Evolutionary conservation across 2,888 invertebrate genomes (phyloP), one percentile per base, ranked within the genome.

Genomic region (Octonoba sinensis): DNA sequence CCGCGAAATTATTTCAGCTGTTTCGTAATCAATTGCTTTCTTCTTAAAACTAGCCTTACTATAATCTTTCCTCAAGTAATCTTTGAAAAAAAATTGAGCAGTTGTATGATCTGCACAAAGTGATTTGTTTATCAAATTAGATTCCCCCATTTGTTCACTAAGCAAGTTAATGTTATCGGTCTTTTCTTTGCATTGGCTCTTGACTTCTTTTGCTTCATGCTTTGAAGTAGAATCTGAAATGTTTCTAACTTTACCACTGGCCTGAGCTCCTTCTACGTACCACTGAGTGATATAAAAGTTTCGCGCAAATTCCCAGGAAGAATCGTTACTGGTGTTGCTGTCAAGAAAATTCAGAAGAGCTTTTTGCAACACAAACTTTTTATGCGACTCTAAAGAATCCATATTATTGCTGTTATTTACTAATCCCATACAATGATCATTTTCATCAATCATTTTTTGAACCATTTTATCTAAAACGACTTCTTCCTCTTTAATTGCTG

Each of bases 401-500:
- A 72, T 77, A 0, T 59, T 69, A 13, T 65, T 75, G 46, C 79
- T 70, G 13, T 62, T 75, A 1, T 47, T 22, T 24, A 49, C 36
- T 1, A 13, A 15, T 18, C n/a, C 15, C 24, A 66, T 60, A 57
- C 71, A 36, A 22, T 73, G 67, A 51, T 73, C 67, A 59, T 49
- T 66, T 47, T 84, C 78, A 54, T 67, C 67, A 16, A 64, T 64
- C 36, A 96, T 95, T 88, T 96, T 96, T 83, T 92, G 91, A 73
- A 97, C 95, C 88, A 98, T 96, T 86, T 95, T 94, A 90, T 97
- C 95, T 87, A 98, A 96, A 49, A 94, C 94, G 86, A 94, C 92
- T 57, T 95, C 91, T 89, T 95, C 95, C 86, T 94, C 93, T 78
- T 94, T 92, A 8, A 96, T 95, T 73, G 92, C 92, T 11, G 98